Evolutionary conservation across 2,888 invertebrate species (phyloP), one percentile per base, ranked within the genome.

Genomic region (Eumerus sabulonum): DNA sequence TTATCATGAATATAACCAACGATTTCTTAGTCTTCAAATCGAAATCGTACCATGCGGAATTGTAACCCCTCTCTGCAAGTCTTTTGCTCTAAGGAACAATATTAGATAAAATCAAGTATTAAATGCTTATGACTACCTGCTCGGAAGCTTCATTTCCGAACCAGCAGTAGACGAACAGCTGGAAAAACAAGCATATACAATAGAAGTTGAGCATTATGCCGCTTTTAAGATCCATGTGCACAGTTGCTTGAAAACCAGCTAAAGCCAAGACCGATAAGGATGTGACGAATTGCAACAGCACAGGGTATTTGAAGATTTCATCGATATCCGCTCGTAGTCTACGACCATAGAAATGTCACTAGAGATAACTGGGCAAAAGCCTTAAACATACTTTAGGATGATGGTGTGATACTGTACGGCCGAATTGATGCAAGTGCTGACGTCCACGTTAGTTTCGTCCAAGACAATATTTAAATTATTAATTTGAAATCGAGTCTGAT

Each of bases 101-200:
- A 64, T 47, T 12, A 57, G 0, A 17, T 11, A 38, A 42, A 13
- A 0, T 1, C 0, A 18, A 1, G 9, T n/a, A 12, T 19, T 13
- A n/a, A n/a, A n/a, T n/a, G n/a, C n/a, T n/a, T n/a, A n/a, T n/a
- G n/a, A n/a, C n/a, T 60, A 85, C 85, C 84, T 85, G 84, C 16
- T 84, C 85, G 35, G 82, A 83, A 1, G 85, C 84, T 54, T 85
- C 84, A 66, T 85, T 86, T 12, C 85, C 86, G 54, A 85, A 85
- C 84, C 85, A 87, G 53, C 86, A 87, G 35, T 85, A 86, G 1
- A 84, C 18, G 7, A 86, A 84, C 2, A 87, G 70, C 35, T 87
- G 83, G 2, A 82, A 82, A n/a, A 86, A 82, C 18, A 85, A 82
- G 47, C 86, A 85, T 51, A 82, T 71, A 12, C 84, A 83, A 50